Evolutionary conservation across 2,888 invertebrate genomes (phyloP), one percentile per base, ranked within the genome.

Genomic region (Formica aserva): DNA sequence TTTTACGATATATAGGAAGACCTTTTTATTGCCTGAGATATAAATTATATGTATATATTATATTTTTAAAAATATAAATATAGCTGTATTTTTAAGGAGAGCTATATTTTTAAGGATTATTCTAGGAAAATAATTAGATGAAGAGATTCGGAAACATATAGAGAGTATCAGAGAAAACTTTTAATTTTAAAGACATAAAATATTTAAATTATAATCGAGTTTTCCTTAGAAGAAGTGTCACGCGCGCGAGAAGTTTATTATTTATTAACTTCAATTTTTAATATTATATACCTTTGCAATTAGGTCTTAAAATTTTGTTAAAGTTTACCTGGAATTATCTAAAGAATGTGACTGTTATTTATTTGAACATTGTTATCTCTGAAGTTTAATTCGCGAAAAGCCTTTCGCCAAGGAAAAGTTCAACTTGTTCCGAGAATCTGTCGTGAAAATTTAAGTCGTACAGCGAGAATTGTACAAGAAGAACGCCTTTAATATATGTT

Each of bases 361-460:
- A 69, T 41, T 41, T 67, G 38, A 29, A 41, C 41, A 41, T 41
- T 41, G 41, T 41, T 41, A 22, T 65, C 29, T 22, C 35, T 26
- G 52, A 78, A 60, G 11, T 78, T 78, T 32, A 41, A 60, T 71
- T 71, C 71, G 57, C 41, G 26, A 8, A 57, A 66, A 65, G 62
- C 63, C 41, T 52, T 35, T 65, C 18, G 22, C 26, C 35, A 9
- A 13, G 15, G 22, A 76, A 76, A 66, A 76, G 52, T 76, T 9
- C 35, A 74, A 62, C 41, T 74, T 29, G 41, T 38, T 66, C 15
- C 3, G 9, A 35, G 41, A 66, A 52, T 63, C 35, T 52, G 66
- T 48, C 66, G 35, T 76, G 38, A 76, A 66, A 76, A 66, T 76
- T 76, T 18, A 66, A 26, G 41, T 76, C 45, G 75, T 29, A 15